These are phyloP conservation scores for Nesogale talazaci DNA, from an alignment of 2,113 vertebrate species.

Conservation along the genomic window DNA sequence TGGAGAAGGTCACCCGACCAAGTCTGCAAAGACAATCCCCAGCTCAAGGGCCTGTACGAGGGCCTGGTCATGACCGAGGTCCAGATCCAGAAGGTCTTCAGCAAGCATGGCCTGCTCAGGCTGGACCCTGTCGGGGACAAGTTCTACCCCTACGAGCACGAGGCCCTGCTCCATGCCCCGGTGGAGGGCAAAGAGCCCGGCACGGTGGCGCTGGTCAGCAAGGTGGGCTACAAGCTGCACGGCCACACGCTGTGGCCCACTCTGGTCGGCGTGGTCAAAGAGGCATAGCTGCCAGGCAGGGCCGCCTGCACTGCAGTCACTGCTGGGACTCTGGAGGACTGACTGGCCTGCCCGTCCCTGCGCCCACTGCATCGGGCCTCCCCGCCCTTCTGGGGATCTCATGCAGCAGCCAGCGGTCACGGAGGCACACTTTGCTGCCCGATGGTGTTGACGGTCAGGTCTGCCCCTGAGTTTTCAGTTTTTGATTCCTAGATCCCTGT, in stretches of 20 bases:
- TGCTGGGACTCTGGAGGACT: conserved; percentile 54
- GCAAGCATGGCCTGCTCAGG: conserved; percentile 93
- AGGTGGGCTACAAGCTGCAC: conserved; percentile 97
- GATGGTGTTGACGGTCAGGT: no score
- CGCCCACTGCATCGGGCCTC: no score
- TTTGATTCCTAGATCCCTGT: no score
- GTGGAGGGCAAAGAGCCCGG: conserved; percentile 93
- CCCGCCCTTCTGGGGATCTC: no score
- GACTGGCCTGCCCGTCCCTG: conserved; percentile 19
- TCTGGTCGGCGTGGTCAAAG: no score
- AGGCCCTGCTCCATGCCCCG: conserved; percentile 94
- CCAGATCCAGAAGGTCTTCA: conserved; percentile 98
- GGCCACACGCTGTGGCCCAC: conserved; percentile 98
- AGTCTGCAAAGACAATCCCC: conserved; percentile 92
- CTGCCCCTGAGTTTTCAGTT: no score
- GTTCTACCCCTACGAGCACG: conserved; percentile 98
- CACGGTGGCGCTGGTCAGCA: conserved; percentile 93
- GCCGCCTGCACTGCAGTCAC: background rate
- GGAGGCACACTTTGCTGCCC: no score
- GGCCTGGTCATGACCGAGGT: conserved; percentile 95
- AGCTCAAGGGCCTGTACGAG: conserved; percentile 96
- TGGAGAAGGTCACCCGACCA: conserved; percentile 97
- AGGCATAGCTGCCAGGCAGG: conserved; percentile 77
- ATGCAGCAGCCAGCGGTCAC: no score
- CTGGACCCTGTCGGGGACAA: conserved; percentile 93